phyloP scores from a whole-genome alignment of 2,888 invertebrate species.

The Apotomis capreana region DNA sequence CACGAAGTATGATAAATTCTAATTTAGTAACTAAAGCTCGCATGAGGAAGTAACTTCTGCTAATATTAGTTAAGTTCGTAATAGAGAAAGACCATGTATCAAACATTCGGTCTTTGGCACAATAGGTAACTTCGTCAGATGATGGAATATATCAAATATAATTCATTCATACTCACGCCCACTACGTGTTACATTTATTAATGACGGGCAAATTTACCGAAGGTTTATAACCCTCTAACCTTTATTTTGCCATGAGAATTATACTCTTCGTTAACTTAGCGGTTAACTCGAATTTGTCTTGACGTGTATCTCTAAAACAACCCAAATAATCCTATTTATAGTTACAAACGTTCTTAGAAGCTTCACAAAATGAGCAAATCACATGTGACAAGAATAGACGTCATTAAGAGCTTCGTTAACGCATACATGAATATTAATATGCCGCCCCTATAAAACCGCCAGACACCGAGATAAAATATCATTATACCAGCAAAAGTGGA shows the following conservation, averaged over 20 bases:
- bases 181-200: background rate
- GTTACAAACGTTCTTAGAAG: background rate
- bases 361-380: conserved; percentile 2
- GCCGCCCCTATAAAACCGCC: conserved; percentile 21
- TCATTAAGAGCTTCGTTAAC: background rate
- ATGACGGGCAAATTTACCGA: background rate
- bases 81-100: no score
- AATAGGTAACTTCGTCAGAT: no score
- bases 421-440: conserved; percentile 25
- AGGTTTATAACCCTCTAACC: background rate
- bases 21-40: no score
- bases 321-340: conserved; percentile 24
- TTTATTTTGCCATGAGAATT: background rate
- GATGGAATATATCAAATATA: background rate
- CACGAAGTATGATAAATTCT: no score
- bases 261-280: background rate
- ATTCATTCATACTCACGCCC: background rate
- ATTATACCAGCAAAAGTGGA: background rate
- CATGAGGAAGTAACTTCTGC: no score
- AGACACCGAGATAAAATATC: background rate
- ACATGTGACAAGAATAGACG: conserved; percentile 17
- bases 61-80: no score
- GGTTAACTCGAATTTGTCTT: conserved; percentile 7
- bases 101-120: no score
- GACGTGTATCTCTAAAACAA: conserved; percentile 13